A percentile compares a stretch with the other conserved stretches of the same genome.
phyloP scores from a whole-genome alignment of 92 coral and sea anemone genomes.

The Anthopleura xanthogrammica region DNA sequence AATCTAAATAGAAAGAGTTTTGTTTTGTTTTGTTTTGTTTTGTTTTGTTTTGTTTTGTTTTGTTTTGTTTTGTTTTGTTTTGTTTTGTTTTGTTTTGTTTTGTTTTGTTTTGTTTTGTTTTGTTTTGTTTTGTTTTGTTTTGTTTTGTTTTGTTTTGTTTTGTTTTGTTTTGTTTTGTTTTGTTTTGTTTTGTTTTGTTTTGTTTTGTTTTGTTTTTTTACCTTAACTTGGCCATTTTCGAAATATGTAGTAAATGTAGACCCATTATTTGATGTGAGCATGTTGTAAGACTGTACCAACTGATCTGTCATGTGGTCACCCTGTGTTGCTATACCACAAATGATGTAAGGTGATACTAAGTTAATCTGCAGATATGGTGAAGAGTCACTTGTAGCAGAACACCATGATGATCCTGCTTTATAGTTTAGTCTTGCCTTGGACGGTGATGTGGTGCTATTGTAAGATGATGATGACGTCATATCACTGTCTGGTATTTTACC shows the following conservation, averaged over 20 bases:
- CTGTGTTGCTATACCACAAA: constrained; percentile 28
- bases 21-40: too few species aligned
- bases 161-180: too few species aligned
- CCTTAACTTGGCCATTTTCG: constrained; percentile 11
- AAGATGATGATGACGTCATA: constrained; percentile 15
- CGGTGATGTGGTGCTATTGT: constrained; percentile 5
- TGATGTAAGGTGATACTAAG: constrained; percentile 12
- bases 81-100: too few species aligned
- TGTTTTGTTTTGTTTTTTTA: background rate
- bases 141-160: too few species aligned
- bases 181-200: too few species aligned
- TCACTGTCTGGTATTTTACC: constrained; percentile 10
- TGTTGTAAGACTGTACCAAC: constrained; percentile 16
- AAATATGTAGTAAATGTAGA: too few species aligned
- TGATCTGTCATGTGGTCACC: constrained; percentile 19
- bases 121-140: too few species aligned
- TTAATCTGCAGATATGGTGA: constrained; percentile 20
- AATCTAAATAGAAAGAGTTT: too few species aligned
- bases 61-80: too few species aligned
- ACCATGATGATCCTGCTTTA: constrained; percentile 19
- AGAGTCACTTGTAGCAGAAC: background rate
- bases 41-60: too few species aligned
- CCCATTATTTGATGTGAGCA: constrained; percentile 13
- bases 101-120: too few species aligned
- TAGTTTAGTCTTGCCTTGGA: constrained; percentile 9